Percentiles rank a stretch among this genome's conserved stretches.
Evolutionary conservation across 92 coral and sea anemone species (phyloP).

Genomic region (Galaxea fascicularis): DNA sequence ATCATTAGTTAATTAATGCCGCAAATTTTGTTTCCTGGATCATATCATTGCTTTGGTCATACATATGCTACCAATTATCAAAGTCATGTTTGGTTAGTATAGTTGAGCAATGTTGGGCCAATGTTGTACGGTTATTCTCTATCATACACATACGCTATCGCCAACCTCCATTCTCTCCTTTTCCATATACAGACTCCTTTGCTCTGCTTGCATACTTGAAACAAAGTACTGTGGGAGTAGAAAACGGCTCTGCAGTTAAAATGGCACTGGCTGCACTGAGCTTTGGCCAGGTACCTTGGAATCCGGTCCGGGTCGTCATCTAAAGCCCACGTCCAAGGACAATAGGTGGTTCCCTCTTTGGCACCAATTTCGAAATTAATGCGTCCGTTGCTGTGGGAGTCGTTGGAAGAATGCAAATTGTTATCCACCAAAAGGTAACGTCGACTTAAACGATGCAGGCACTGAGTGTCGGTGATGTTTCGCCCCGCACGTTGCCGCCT

Average conservation of each 20-base stretch:
- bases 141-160: conserved; percentile 49
- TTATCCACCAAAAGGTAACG: conserved; percentile 21
- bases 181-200: conserved; percentile 26
- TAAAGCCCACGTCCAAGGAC: conserved; percentile 62
- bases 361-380: background rate
- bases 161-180: conserved; percentile 2
- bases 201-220: conserved; percentile 29
- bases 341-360: conserved; percentile 23
- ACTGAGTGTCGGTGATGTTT: conserved; percentile 17
- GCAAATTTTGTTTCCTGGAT: too few species aligned
- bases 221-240: conserved; percentile 53
- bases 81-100: too few species aligned
- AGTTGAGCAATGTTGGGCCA: too few species aligned
- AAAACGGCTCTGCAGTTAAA: conserved; percentile 35
- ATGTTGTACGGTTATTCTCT: background rate
- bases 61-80: too few species aligned
- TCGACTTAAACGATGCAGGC: conserved; percentile 1
- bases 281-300: conserved; percentile 56
- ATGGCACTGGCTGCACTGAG: conserved; percentile 48
- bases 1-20: too few species aligned
- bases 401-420: background rate
- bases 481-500: background rate
- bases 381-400: background rate
- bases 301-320: conserved; percentile 40
- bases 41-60: too few species aligned